Base-by-base conservation (phyloP, 2,113 vertebrate species). In the Cathartes aura region DNA sequence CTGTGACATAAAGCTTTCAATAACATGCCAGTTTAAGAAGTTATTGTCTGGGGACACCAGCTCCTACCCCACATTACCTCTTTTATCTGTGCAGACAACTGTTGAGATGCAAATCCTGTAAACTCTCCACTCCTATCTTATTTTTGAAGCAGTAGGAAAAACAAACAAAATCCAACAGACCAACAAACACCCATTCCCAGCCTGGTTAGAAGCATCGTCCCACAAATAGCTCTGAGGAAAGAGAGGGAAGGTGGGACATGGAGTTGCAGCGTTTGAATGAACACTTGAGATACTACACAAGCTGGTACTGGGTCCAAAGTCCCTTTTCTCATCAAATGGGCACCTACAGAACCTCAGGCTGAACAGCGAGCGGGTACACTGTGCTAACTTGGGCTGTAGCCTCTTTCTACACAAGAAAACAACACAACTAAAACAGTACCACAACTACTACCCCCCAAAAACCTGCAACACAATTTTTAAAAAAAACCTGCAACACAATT, bases 401-500 rank as follows among this genome's bases (percentile, higher is more conserved):
- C n/a, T 80, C 48, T 12, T 78, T 27, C 22, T 26, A 75, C 34
- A 24, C 14, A 34, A 23, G 24, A 14, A 60, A 64, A 60, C 24
- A 43, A 12, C 6, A 8, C 23, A 24, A 2, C 1, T 36, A 9
- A 36, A 56, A 15, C 32, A 71, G 6, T 2, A 71, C 1, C 8
- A 4, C 6, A 18, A 24, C 16, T 32, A 36, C 8, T 4, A 72
- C 15, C 2, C 13, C 6, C 4, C 26, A 68, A 74, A 52, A 27
- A 59, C 20, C 0, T 18, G 15, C 22, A 60, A 56, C 17, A 34
- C 2, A 15, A 6, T 23, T 40, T 68, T 36, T 4, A 36, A 34
- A 32, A 29, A 59, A 67, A 29, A 4, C 8, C 9, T 9, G 15
- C 22, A 60, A 56, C 17, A 34, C 2, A 15, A 6, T 23, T 40